A percentile compares a stretch with the other conserved stretches of the same genome.
Evolutionary conservation across 2,797 vertebrate genomes (phyloP).

Genomic region (Muscicapa striata): DNA sequence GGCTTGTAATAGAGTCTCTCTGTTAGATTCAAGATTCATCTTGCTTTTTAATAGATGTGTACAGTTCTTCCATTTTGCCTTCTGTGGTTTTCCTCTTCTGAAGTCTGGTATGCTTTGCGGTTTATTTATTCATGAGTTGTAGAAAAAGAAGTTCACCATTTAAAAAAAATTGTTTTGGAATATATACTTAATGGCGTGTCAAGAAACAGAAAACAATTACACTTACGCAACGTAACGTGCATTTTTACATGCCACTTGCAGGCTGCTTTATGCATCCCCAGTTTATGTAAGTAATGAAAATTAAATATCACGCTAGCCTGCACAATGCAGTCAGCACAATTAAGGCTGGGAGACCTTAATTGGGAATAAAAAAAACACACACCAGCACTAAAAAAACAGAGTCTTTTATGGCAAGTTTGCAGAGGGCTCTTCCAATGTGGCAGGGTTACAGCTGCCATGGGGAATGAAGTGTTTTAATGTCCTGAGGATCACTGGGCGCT

Average conservation of each 20-base stretch:
- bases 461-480: neutral
- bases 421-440: fast-evolving
- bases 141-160: neutral
- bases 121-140: constrained; percentile 33
- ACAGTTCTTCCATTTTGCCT: neutral
- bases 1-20: neutral
- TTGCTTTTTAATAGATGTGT: neutral
- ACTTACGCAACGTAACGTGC: neutral
- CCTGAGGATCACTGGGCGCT: fast-evolving
- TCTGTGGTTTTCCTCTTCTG: constrained; percentile 41
- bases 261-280: neutral
- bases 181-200: neutral
- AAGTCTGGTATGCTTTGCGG: neutral
- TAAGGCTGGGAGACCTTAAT: neutral
- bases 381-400: neutral
- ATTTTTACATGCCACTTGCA: neutral
- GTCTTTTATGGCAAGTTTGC: neutral
- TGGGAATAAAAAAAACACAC: neutral
- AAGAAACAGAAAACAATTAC: constrained; percentile 22
- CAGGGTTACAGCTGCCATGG: neutral
- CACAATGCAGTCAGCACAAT: neutral
- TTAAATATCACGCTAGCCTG: neutral
- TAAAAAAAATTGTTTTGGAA: constrained; percentile 13
- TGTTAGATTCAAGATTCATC: neutral
- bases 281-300: constrained; percentile 34